Evolutionary conservation across 2,113 vertebrate species (phyloP).

Genomic region (Brachypodius melanocephalos): DNA sequence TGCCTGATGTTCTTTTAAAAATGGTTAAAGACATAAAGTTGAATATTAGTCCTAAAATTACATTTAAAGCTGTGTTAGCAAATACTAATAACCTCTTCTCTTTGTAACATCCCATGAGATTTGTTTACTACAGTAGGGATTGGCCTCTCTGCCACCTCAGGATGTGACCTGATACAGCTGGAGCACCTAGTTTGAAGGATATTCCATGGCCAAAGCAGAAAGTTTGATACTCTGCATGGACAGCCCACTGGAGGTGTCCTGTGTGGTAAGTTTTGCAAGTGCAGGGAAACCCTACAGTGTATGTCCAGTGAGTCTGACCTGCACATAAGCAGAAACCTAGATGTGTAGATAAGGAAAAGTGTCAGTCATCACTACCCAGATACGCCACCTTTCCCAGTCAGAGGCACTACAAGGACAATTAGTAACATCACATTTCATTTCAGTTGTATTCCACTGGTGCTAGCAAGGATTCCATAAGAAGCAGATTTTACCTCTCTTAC

Average conservation of each 20-base stretch:
- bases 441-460: background rate
- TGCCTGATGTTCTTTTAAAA: background rate
- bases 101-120: background rate
- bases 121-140: background rate
- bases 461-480: fast-evolving
- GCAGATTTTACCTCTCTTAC: background rate
- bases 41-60: background rate
- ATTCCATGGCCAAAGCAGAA: background rate
- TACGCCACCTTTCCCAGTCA: background rate
- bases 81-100: background rate
- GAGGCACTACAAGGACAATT: background rate
- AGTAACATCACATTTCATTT: background rate
- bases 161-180: background rate
- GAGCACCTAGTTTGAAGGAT: background rate
- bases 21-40: background rate
- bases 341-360: background rate
- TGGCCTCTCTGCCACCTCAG: background rate
- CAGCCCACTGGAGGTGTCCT: background rate
- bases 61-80: background rate
- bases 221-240: background rate
- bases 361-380: background rate
- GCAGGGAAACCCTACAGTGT: background rate
- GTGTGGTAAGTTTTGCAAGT: background rate
- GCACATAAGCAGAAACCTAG: background rate
- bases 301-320: background rate